Percentiles rank a stretch among this genome's conserved stretches.
These are phyloP conservation scores for Glaucidium brasilianum DNA, from an alignment of 2,113 vertebrate species.

Conservation along the genomic window DNA sequence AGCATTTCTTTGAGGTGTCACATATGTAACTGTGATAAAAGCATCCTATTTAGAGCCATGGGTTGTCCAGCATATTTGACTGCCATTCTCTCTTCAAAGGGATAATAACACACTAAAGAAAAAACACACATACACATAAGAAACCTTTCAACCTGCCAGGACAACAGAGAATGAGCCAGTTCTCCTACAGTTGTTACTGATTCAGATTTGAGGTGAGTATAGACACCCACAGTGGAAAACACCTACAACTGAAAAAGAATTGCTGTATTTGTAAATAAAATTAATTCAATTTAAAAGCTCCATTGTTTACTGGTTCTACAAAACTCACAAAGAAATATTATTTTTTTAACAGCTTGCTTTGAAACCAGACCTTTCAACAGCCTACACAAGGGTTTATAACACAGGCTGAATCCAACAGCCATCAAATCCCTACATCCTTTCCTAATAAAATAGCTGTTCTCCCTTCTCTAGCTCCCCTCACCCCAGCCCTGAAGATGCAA, in stretches of 20 bases:
- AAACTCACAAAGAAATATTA: slow-evolving; percentile 48
- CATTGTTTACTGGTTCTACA: slow-evolving; percentile 20
- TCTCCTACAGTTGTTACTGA: slow-evolving; percentile 35
- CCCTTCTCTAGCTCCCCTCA: background rate
- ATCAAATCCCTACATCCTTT: background rate
- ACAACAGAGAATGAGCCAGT: background rate
- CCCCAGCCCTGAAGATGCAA: background rate
- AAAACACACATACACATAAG: background rate
- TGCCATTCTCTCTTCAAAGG: background rate
- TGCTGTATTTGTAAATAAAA: slow-evolving; percentile 44
- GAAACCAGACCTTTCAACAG: slow-evolving; percentile 41
- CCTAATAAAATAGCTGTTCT: background rate
- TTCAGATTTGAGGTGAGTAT: slow-evolving; percentile 22
- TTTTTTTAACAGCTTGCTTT: slow-evolving; percentile 54
- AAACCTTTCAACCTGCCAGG: background rate
- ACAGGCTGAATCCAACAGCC: slow-evolving; percentile 22
- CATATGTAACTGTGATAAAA: background rate
- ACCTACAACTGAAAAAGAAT: background rate
- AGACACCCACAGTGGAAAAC: slow-evolving; percentile 18
- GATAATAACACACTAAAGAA: background rate
- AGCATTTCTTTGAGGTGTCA: background rate
- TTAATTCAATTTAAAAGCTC: slow-evolving; percentile 31
- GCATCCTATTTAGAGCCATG: background rate
- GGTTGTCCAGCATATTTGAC: background rate
- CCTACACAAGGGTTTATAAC: slow-evolving; percentile 19